Percentiles rank a stretch among this genome's conserved stretches.
Conservation (phyloP, 2,113 vertebrate species). For the Melospiza melodia region DNA sequence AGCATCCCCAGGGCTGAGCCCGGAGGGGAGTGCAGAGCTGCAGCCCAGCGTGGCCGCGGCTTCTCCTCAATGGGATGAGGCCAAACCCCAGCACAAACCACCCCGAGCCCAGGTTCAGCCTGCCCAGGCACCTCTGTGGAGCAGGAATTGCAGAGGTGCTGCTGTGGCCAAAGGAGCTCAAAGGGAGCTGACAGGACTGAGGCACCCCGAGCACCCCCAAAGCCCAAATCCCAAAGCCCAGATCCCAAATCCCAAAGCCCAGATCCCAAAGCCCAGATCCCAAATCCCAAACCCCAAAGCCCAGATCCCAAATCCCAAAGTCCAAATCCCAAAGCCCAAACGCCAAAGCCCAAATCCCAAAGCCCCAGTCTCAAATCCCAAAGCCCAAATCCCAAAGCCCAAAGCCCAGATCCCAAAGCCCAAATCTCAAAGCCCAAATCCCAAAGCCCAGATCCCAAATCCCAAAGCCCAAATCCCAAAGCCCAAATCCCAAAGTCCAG, state of each 20-base stretch:
- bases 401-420: rapidly evolving
- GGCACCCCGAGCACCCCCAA: neutral
- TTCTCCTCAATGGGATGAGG: rapidly evolving
- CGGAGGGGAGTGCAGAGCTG: rapidly evolving
- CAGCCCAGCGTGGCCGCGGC: rapidly evolving
- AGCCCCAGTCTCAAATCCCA: neutral
- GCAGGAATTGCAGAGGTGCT: neutral
- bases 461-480: too few species aligned
- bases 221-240: rapidly evolving
- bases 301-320: rapidly evolving
- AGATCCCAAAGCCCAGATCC: neutral
- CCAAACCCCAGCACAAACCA: neutral
- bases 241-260: rapidly evolving
- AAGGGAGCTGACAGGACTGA: rapidly evolving
- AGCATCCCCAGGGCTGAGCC: neutral
- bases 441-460: too few species aligned
- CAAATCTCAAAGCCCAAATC: too few species aligned
- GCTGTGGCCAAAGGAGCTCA: neutral
- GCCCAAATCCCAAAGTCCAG: neutral
- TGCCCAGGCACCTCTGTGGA: neutral
- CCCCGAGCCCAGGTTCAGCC: neutral
- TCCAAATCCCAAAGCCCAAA: rapidly evolving
- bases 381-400: rapidly evolving
- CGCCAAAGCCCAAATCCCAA: neutral
- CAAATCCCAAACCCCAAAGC: rapidly evolving